Evolutionary conservation across 2,797 vertebrate genomes (phyloP).

Genomic region (Brachyrhaphis roseni): DNA sequence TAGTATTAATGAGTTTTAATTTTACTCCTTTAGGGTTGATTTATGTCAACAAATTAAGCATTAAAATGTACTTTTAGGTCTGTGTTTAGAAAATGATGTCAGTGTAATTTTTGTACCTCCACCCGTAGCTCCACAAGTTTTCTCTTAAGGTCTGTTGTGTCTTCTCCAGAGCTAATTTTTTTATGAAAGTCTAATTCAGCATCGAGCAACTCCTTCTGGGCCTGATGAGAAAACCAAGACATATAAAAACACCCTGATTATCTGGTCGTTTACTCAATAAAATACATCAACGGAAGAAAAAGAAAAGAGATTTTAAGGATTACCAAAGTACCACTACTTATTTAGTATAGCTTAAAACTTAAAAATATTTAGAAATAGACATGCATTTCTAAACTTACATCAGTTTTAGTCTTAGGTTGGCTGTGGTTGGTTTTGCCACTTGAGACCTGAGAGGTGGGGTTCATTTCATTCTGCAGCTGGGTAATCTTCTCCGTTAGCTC

Average conservation of each 20-base stretch:
- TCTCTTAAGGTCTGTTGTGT: slow-evolving; percentile 94
- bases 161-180: slow-evolving; percentile 93
- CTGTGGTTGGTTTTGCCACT: slow-evolving; percentile 73
- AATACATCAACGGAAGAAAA: neutral
- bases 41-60: neutral
- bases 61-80: neutral
- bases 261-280: neutral
- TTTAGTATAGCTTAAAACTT: neutral
- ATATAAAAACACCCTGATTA: neutral
- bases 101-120: slow-evolving; percentile 82
- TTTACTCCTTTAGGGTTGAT: neutral
- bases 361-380: neutral
- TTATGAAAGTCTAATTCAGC: slow-evolving; percentile 97
- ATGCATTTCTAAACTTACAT: slow-evolving; percentile 77
- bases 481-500: slow-evolving; percentile 93
- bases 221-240: slow-evolving; percentile 70
- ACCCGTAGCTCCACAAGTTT: slow-evolving; percentile 93
- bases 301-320: neutral
- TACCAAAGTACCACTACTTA: neutral
- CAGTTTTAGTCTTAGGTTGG: slow-evolving; percentile 91
- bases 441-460: slow-evolving; percentile 77
- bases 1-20: neutral
- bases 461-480: slow-evolving; percentile 94
- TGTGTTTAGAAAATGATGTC: neutral
- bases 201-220: slow-evolving; percentile 95